Evolutionary conservation across 2,797 vertebrate genomes (phyloP).

Genomic region (Chrosomus eos): DNA sequence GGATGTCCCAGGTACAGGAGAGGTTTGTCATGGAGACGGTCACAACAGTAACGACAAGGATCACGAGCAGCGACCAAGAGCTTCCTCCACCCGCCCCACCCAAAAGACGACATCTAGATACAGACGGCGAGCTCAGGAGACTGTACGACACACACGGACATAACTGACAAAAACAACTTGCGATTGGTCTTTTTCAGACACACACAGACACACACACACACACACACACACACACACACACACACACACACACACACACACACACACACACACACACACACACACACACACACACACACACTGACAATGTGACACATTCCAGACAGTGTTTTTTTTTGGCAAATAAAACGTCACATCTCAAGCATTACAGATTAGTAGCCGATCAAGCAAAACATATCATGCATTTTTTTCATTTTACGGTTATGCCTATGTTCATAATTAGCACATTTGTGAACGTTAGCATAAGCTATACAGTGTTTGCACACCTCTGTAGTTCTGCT

Average conservation of each 20-base stretch:
- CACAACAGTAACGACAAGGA: constrained; percentile 65
- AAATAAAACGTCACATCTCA: background rate
- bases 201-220: background rate
- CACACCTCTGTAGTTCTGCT: background rate
- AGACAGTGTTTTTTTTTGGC: background rate
- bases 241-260: too few relatives aligned
- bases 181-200: too few relatives aligned
- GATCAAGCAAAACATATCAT: background rate
- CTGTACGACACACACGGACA: constrained; percentile 76
- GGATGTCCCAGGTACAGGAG: constrained; percentile 79
- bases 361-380: background rate
- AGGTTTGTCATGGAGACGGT: constrained; percentile 72
- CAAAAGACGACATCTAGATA: constrained; percentile 88
- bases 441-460: background rate
- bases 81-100: constrained; percentile 85
- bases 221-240: background rate
- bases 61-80: constrained; percentile 74
- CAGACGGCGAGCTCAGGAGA: constrained; percentile 84
- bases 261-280: too few relatives aligned
- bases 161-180: background rate
- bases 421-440: background rate
- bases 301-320: too few relatives aligned
- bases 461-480: too few relatives aligned
- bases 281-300: too few relatives aligned
- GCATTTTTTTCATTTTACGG: background rate